Evolutionary conservation across 2,888 invertebrate species (phyloP), one percentile per base, ranked within the genome.

Genomic region (Andrena minutula): DNA sequence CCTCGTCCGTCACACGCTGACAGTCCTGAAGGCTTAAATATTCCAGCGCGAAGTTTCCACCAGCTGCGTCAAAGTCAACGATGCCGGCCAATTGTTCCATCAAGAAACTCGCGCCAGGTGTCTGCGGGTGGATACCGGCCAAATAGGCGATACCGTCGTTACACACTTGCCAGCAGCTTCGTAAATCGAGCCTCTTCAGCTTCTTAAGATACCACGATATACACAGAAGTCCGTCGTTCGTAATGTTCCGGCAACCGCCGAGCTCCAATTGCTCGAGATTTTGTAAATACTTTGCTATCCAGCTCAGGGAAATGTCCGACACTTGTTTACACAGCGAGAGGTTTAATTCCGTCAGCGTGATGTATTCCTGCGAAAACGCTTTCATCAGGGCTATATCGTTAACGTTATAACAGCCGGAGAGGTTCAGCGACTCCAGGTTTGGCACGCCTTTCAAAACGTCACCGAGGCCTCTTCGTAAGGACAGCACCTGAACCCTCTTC

Each of bases 291-390:
- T 97, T 97, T 60, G 98, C 97, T 94, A 99, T 98, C 91, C 97
- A 95, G 23, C 97, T 96, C 32, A 99, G 95, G 70, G 98, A 97
- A 35, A 96, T 96, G 94, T 99, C 99, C n/a, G 98, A 98, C 81
- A 99, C 97, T 95, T 98, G 98, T 94, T 99, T 99, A 95, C 99
- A 99, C 78, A 99, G 95, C 63, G 98, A 98, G 72, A 99, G 95
- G 94, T 99, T 98, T 83, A 99, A 95, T 88, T 96, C 95, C 84
- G 96, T 97, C 71, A 99, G 95, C 49, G 97, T 96, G 70, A 97
- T 96, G 85, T 97, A 95, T 87, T 97, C 97, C 10, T 96, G 95
- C 63, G 96, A 95, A 91, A 99, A 97, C 2, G 98, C 98, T 90
- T 97, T 97, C 58, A 96, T 96, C 81, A 99, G 95, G 65, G 97